Base-by-base conservation (phyloP, 1,140 invertebrate genomes). In the Diploscapter pachys region DNA sequence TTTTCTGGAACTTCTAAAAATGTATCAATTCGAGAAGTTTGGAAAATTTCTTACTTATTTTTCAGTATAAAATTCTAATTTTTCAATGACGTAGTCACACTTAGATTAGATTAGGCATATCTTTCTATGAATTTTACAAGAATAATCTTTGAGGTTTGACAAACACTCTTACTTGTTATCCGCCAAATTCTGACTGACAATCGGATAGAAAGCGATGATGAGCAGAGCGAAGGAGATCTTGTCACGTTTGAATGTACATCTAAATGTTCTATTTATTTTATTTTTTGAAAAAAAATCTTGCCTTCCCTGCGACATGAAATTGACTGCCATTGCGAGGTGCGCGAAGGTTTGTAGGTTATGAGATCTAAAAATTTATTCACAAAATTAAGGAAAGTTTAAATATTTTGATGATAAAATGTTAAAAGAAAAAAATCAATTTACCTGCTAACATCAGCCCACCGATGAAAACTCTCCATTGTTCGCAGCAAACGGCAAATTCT, bases 141-240 rank as follows among this genome's bases (percentile, higher is more conserved):
- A 31, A 31, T 31, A 31, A 31, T 31, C 31, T 31, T 31, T 31
- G 31, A 31, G 31, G 31, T 31, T 1, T 31, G 31, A 31, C 31
- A 31, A 31, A 31, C 31, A 31, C 31, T 31, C 66, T 31, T 56
- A 69, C 66, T 49, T 61, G 48, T 70, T 70, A 3, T 70, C 68
- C 31, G 68, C 59, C 52, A 70, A 56, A 13, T n/a, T 70, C 9
- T 70, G 68, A n/a, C 56, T 49, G 6, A 70, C 62, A 50, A 59
- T 61, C 31, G 68, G 68, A 5, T 13, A 70, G 4, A 59, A 61
- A 3, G 72, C 56, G 54, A 73, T 73, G 13, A 73, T 65, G 51
- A 62, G 61, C 5, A 73, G 72, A 9, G 72, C 72, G 5, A 73
- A 57, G 0, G 72, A 73, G 5, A 64, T 63, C 51, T 56, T 9